Evolutionary conservation across 2,888 invertebrate genomes (phyloP), one percentile per base, ranked within the genome.

Genomic region (Morpho deidamia): DNA sequence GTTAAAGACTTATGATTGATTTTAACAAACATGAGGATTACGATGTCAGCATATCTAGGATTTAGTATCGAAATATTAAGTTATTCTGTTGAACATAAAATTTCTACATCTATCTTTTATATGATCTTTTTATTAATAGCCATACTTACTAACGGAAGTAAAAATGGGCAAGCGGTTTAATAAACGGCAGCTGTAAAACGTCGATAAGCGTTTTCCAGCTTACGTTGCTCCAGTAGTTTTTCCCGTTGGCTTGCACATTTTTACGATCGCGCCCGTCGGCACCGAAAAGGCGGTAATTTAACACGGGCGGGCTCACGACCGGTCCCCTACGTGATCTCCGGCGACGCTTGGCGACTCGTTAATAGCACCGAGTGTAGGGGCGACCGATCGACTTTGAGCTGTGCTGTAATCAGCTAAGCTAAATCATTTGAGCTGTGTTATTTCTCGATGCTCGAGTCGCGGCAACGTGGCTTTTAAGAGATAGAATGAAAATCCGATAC

Each of bases 251-350:
- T 77, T 81, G 81, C 81, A 83, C 82, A 82, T 81, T 83, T 79
- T 80, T 80, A 78, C 74, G 77, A 78, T 66, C 67, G 44, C 57
- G 54, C 57, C 47, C 58, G 57, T 45, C 57, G 59, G 56, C 55
- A 51, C 58, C 55, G 61, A 41, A 57, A 57, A 50, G 59, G 56
- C 56, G 62, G 64, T 61, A 74, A 74, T 72, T 72, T 67, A 71
- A 69, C 70, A 68, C 72, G 65, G 68, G 59, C 60, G 64, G 67
- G 60, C 74, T 56, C 70, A 72, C 76, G 76, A 77, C 76, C 78
- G 76, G 80, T 76, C 73, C 76, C 69, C 74, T 83, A 83, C 83
- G 84, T 83, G 84, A 82, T 82, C 81, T 79, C 77, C 76, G 77
- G 74, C 74, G 73, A 81, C 80, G 80, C 67, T 67, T 51, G 64